Base-by-base conservation (phyloP, 2,113 vertebrate genomes). In the Clupea harengus region DNA sequence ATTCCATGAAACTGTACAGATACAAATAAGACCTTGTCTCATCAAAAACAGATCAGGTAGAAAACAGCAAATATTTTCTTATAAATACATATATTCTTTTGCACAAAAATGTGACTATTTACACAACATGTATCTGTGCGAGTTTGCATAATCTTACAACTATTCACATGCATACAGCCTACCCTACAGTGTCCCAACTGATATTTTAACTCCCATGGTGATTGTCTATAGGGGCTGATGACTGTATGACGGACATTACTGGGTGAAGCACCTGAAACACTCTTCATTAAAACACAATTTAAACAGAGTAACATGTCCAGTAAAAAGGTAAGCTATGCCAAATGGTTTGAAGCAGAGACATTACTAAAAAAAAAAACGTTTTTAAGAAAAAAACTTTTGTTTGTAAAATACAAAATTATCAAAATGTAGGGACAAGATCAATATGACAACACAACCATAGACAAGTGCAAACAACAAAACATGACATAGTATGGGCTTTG, bases 71-170 rank as follows among this genome's bases (percentile, higher is more conserved):
- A 88, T 83, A 89, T 86, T 91, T 89, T 88, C 90, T 90, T 91
- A 95, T 95, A 96, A 96, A 96, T 97, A 97, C 96, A 96, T 96
- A 95, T 96, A 95, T 95, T 95, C 96, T 96, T 95, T 95, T 96
- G 95, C 93, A 95, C 81, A 84, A 94, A 92, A 95, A 96, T 90
- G 92, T 89, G 89, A 88, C 91, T 91, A 92, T 97, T 96, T 96
- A 97, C 96, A 97, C 95, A 96, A 86, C 87, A 90, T 84, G 88
- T 87, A 88, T 88, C 93, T 95, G 94, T 72, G 64, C 64, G 64
- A 72, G 64, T 72, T 72, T 28, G 64, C 64, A 72, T 72, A 72
- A 72, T 85, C 60, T 93, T 93, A 93, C 91, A 92, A 18, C 89
- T 93, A 93, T 91, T 94, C 81, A 91, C 10, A 54, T 57, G 20